These are phyloP conservation scores for Petrolisthes manimaculis DNA, from an alignment of 2,888 invertebrate species.

Conservation along the genomic window DNA sequence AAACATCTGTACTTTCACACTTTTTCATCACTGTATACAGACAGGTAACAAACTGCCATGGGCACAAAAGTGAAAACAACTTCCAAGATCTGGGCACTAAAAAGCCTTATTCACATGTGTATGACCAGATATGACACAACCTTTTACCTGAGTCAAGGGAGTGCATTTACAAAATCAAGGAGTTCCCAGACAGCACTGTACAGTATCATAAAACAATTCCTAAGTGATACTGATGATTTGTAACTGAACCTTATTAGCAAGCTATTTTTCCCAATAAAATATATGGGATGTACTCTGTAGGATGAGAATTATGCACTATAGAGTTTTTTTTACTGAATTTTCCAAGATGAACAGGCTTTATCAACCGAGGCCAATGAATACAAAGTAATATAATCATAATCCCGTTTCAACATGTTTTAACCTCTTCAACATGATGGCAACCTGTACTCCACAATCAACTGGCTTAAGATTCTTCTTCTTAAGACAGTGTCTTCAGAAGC, in stretches of 20 bases:
- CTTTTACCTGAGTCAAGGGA: too few relatives aligned
- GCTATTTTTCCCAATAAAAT: neutral
- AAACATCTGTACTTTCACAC: neutral
- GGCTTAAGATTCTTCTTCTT: too few relatives aligned
- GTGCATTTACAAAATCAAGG: too few relatives aligned
- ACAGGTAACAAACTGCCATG: neutral
- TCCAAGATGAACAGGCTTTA: neutral
- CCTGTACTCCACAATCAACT: too few relatives aligned
- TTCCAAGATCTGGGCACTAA: neutral
- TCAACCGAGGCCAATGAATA: neutral
- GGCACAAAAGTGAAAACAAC: neutral
- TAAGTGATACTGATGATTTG: too few relatives aligned
- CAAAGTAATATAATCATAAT: neutral
- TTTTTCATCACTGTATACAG: too few relatives aligned
- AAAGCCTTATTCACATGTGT: neutral
- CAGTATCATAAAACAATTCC: too few relatives aligned
- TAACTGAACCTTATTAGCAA: too few relatives aligned
- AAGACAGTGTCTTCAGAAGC: too few relatives aligned
- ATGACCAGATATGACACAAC: too few relatives aligned
- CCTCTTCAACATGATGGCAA: neutral
- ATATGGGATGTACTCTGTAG: neutral
- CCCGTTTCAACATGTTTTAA: neutral
- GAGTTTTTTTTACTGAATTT: neutral
- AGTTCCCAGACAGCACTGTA: too few relatives aligned
- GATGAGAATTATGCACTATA: neutral